These are phyloP conservation scores for Spodoptera picta DNA, from an alignment of 2,888 invertebrate species.

Conservation along the genomic window DNA sequence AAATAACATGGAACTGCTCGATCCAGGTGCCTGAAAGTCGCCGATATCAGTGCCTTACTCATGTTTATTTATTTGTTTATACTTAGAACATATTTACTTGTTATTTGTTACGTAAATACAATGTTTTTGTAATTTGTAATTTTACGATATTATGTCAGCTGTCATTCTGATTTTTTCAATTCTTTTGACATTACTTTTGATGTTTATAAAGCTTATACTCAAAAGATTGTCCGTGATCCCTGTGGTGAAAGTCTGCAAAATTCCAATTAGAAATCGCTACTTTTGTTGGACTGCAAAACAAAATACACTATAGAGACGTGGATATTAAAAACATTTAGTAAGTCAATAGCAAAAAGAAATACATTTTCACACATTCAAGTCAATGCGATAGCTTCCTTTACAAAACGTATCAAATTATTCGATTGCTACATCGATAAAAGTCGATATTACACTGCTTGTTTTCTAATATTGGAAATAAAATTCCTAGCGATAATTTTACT, in stretches of 20 bases:
- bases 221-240: too few relatives aligned
- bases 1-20: constrained; percentile 23
- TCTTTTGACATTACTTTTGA: neutral
- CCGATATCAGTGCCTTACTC: constrained; percentile 40
- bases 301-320: too few relatives aligned
- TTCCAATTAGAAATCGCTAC: too few relatives aligned
- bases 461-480: too few relatives aligned
- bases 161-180: neutral
- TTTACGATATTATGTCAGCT: neutral
- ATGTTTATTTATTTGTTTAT: constrained; percentile 42
- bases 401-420: neutral
- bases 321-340: too few relatives aligned
- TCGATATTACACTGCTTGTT: too few relatives aligned
- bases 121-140: constrained; percentile 3
- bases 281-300: too few relatives aligned
- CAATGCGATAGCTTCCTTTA: neutral
- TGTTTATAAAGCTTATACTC: constrained; percentile 6
- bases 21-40: constrained; percentile 28
- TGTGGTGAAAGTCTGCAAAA: too few relatives aligned
- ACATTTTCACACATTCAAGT: too few relatives aligned
- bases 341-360: too few relatives aligned
- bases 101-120: constrained; percentile 44
- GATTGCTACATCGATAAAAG: too few relatives aligned
- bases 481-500: too few relatives aligned
- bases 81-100: constrained; percentile 12